Evolutionary conservation across 2,797 vertebrate species (phyloP), one percentile per base, ranked within the genome.

Genomic region (Galago senegalensis): DNA sequence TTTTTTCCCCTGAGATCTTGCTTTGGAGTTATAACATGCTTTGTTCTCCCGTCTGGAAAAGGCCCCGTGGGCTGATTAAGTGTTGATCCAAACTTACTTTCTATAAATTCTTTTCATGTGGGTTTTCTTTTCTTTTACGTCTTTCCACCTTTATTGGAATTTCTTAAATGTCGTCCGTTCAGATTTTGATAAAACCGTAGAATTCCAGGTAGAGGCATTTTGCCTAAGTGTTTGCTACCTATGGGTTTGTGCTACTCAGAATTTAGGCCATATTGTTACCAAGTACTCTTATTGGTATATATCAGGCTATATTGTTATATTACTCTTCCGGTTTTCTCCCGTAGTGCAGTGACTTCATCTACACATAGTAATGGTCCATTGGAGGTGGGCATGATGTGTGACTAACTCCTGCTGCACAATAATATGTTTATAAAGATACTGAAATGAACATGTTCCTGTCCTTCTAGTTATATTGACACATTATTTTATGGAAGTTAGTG

Each of bases 41-140:
- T 94, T 63, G 58, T 93, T 95, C 69, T 94, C 67, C n/a, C 25
- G 46, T 89, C 53, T 90, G 81, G 94, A 92, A 96, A 70, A 46
- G 65, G 12, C 34, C 34, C 87, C n/a, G 58, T 43, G 16, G 37
- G 60, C 81, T 29, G 94, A 96, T 76, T 96, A 77, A 91, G 21
- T 65, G 40, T 49, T 88, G 84, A 83, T 94, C 67, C 61, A 89
- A 79, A 53, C 60, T 5, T 75, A 14, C 37, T 10, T 69, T 97
- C 29, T 75, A 73, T n/a, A 79, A 81, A 93, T 83, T 87, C 23
- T 90, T 84, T 96, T 85, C 53, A 82, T 80, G 27, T 92, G 43
- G 29, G 67, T 65, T 91, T 94, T 83, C 58, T 91, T 89, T 85
- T 61, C 87, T 90, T 79, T 80, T 49, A 67, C 12, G n/a, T 91